Conservation (phyloP, 2,888 invertebrate species). For the Leucophora obtusa region DNA sequence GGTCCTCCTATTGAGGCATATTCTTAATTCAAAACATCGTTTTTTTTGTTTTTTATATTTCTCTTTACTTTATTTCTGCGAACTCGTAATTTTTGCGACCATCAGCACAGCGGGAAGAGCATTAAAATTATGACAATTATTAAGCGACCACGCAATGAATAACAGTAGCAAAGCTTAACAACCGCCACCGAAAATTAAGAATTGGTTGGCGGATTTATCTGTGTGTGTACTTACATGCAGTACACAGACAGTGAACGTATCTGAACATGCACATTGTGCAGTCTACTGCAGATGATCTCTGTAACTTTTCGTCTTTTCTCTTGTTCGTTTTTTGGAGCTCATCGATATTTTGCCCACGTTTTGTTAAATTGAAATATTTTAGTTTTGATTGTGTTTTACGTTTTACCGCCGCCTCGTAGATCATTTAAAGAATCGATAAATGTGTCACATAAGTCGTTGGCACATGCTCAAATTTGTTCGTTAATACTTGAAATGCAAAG, state of each 20-base stretch:
- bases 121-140: conserved; percentile 76
- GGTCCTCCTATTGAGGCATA: conserved; percentile 34
- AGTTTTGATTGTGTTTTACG: conserved; percentile 62
- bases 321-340: conserved; percentile 23
- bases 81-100: conserved; percentile 61
- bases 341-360: conserved; percentile 59
- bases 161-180: conserved; percentile 62
- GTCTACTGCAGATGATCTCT: conserved; percentile 21
- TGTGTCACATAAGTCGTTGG: conserved; percentile 66
- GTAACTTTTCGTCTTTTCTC: conserved; percentile 21
- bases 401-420: conserved; percentile 63
- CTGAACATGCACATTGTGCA: conserved; percentile 5
- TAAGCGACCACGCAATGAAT: conserved; percentile 66
- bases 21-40: conserved; percentile 48
- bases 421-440: conserved; percentile 67
- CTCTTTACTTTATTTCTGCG: conserved; percentile 64
- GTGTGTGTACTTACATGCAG: neutral
- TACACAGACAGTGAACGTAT: neutral
- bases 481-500: conserved; percentile 58
- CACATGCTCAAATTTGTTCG: conserved; percentile 62
- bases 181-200: conserved; percentile 52
- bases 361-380: conserved; percentile 66
- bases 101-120: conserved; percentile 67
- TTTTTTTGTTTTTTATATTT: too few relatives aligned
- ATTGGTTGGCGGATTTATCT: neutral